Percentiles rank a stretch among this genome's conserved stretches.
Conservation (phyloP, 1,140 invertebrate genomes). For the Helicoverpa armigera region DNA sequence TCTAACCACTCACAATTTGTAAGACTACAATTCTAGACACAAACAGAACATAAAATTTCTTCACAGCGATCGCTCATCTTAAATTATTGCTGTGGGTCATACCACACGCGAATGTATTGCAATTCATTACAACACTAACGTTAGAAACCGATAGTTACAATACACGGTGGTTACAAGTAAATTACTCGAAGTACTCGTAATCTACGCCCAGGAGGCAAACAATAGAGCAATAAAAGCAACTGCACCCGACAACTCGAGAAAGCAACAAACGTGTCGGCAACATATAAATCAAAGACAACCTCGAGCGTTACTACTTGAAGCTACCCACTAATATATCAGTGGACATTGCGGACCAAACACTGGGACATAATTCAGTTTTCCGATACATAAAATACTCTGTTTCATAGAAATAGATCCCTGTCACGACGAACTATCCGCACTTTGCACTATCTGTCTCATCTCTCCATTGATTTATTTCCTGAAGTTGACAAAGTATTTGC, state of each 20-base stretch:
- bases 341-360: constrained; percentile 67
- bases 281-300: constrained; percentile 78
- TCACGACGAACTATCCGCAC: constrained; percentile 55
- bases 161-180: constrained; percentile 72
- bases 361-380: constrained; percentile 67
- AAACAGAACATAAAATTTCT: constrained; percentile 56
- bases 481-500: constrained; percentile 34
- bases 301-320: constrained; percentile 63
- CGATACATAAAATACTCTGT: constrained; percentile 66
- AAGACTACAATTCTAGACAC: constrained; percentile 49
- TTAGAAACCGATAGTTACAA: constrained; percentile 65
- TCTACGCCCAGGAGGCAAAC: constrained; percentile 71
- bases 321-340: constrained; percentile 64
- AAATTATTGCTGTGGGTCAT: constrained; percentile 58
- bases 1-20: constrained; percentile 41
- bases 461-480: constrained; percentile 64
- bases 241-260: constrained; percentile 70
- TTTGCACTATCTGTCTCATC: constrained; percentile 67
- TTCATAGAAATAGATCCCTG: constrained; percentile 65
- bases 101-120: constrained; percentile 63
- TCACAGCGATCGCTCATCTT: constrained; percentile 63
- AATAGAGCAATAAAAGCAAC: constrained; percentile 82
- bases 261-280: constrained; percentile 79
- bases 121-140: constrained; percentile 67
- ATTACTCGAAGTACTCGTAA: constrained; percentile 72